Base-by-base conservation (phyloP, 2,888 invertebrate species). In the Andrena chrysosceles region DNA sequence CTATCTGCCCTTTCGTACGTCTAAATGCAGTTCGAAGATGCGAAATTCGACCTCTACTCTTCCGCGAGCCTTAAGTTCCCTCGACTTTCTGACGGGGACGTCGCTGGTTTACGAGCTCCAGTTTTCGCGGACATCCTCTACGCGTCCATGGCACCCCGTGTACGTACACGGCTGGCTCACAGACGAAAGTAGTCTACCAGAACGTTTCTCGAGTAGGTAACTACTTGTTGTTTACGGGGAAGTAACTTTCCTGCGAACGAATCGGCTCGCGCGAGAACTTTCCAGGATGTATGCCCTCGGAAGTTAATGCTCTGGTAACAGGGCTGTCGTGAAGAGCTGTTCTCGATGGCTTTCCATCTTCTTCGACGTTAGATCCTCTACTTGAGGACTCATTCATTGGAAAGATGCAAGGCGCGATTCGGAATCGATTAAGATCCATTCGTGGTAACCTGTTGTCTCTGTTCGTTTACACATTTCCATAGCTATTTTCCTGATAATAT, bases 211-310 rank as follows among this genome's bases (percentile, higher is more conserved):
- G 87, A 86, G 88, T 89, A 88, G 88, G 86, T 89, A 89, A 90
- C 89, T 90, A 89, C 90, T 89, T 89, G 91, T 91, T 92, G 91
- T 92, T 92, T 92, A 91, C 92, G 90, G 87, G 84, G 84, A 89
- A 89, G 89, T 87, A 92, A 92, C 89, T 92, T 92, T 87, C 85
- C 88, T 84, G 82, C 87, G 87, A 91, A 91, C 91, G 91, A 91
- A 91, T 91, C 88, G 90, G 89, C 88, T 85, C 85, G 85, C 84
- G 86, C 87, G 87, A 85, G 83, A 89, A 92, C 90, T 90, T 92
- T 90, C 87, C 86, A 77, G 87, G 89, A 91, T 89, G 90, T 89
- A 91, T 90, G 90, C 89, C 87, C 85, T 84, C 86, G 84, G 85
- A 90, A 91, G 90, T 92, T 90, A 90, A 91, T 91, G 89, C 87